Conservation (phyloP, 1,140 invertebrate genomes). For the Wasmannia auropunctata region DNA sequence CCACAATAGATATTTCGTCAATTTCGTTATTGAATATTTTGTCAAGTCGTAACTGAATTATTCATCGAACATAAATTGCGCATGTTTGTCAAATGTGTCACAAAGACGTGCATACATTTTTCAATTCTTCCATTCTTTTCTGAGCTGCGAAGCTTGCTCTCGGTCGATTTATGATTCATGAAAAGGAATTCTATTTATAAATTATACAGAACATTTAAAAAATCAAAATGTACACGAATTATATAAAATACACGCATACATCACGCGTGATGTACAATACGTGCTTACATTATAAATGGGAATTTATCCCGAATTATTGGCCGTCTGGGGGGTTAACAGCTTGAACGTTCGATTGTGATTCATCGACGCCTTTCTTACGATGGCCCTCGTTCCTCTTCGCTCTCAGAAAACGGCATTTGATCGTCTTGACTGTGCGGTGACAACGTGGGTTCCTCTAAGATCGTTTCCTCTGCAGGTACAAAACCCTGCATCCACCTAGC, state of each 20-base stretch:
- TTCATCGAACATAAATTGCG: background rate
- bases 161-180: background rate
- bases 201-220: background rate
- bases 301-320: background rate
- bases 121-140: background rate
- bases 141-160: background rate
- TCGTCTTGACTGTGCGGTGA: slow-evolving; percentile 71
- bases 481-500: slow-evolving; percentile 79
- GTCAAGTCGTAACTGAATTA: background rate
- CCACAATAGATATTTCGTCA: slow-evolving; percentile 7
- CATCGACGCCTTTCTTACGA: slow-evolving; percentile 68
- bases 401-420: slow-evolving; percentile 80
- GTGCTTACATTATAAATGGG: background rate
- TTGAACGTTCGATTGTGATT: background rate
- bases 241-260: background rate
- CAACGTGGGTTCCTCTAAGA: slow-evolving; percentile 69
- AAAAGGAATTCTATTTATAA: background rate
- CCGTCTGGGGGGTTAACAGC: background rate
- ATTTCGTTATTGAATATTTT: too few relatives aligned
- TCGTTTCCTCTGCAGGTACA: slow-evolving; percentile 74
- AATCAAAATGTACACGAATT: background rate
- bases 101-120: background rate
- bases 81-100: background rate
- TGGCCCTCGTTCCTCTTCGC: slow-evolving; percentile 82
- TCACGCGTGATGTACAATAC: background rate